Evolutionary conservation across 2,888 invertebrate species (phyloP).

Genomic region (Idaea aversata): DNA sequence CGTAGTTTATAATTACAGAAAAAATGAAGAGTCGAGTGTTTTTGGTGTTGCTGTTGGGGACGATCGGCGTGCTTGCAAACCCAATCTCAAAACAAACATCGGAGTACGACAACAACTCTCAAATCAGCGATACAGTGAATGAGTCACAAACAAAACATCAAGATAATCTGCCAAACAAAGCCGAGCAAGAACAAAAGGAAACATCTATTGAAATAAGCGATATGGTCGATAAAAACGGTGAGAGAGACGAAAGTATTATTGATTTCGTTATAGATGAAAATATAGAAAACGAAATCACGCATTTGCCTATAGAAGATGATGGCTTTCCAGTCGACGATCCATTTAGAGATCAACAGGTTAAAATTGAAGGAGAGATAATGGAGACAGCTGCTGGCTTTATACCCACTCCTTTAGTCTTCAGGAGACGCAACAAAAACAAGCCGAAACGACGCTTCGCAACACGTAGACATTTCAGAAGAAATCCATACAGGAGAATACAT

Average conservation of each 20-base stretch:
- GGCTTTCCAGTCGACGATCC: constrained; percentile 30
- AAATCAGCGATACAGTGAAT: constrained; percentile 30
- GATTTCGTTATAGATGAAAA: constrained; percentile 26
- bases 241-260: constrained; percentile 28
- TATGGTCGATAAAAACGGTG: constrained; percentile 15
- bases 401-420: constrained; percentile 51
- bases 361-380: constrained; percentile 62
- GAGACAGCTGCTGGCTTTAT: constrained; percentile 64
- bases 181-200: constrained; percentile 39
- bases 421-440: constrained; percentile 39
- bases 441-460: constrained; percentile 47
- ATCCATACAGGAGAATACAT: constrained; percentile 51
- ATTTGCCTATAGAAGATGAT: neutral
- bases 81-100: constrained; percentile 44
- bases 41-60: constrained; percentile 46
- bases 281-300: constrained; percentile 35
- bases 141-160: constrained; percentile 42
- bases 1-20: constrained; percentile 45
- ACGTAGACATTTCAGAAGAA: constrained; percentile 50
- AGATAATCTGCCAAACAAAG: constrained; percentile 39
- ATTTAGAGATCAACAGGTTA: constrained; percentile 41
- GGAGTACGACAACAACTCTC: constrained; percentile 34
- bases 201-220: constrained; percentile 31
- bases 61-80: constrained; percentile 44
- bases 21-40: constrained; percentile 54